phyloP scores from a whole-genome alignment of 1,140 invertebrate genomes.

The Aphidius ervi region DNA sequence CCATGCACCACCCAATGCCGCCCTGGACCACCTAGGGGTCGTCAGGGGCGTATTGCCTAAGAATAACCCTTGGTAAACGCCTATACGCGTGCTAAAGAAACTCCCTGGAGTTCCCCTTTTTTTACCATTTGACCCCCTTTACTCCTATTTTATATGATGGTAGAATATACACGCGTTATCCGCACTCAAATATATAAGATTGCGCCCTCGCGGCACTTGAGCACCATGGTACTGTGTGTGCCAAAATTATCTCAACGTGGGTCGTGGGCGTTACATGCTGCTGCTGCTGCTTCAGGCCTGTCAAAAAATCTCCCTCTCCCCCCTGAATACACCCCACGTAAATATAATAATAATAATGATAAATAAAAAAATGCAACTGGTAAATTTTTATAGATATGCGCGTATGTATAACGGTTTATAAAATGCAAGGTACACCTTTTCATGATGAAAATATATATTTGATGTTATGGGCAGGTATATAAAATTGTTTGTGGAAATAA shows the following conservation, averaged over 20 bases:
- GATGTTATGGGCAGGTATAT: too few species aligned
- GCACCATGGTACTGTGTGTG: not conserved
- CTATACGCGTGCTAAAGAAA: slow-evolving; percentile 29
- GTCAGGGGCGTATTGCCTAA: slow-evolving; percentile 27
- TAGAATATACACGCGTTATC: slow-evolving; percentile 26
- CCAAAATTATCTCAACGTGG: slow-evolving; percentile 30
- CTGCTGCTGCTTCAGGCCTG: slow-evolving; percentile 18
- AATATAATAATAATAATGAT: slow-evolving; percentile 3
- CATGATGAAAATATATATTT: too few species aligned
- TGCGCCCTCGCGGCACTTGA: slow-evolving; percentile 23
- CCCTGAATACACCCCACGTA: slow-evolving; percentile 3
- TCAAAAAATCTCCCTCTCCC: slow-evolving; percentile 10
- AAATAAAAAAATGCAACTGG: too few species aligned
- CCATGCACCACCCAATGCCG: slow-evolving; percentile 27
- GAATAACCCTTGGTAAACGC: slow-evolving; percentile 25
- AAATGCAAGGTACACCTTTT: too few species aligned
- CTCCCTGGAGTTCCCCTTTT: slow-evolving; percentile 18
- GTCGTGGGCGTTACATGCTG: slow-evolving; percentile 27
- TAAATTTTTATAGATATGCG: too few species aligned
- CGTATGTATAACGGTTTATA: too few species aligned
- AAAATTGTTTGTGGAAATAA: too few species aligned
- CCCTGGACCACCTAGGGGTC: slow-evolving; percentile 32
- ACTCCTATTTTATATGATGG: not conserved
- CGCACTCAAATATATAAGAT: slow-evolving; percentile 26
- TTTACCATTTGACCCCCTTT: too few species aligned